Base-by-base conservation (phyloP, 2,888 invertebrate species). In the Didymodactylos carnosus region DNA sequence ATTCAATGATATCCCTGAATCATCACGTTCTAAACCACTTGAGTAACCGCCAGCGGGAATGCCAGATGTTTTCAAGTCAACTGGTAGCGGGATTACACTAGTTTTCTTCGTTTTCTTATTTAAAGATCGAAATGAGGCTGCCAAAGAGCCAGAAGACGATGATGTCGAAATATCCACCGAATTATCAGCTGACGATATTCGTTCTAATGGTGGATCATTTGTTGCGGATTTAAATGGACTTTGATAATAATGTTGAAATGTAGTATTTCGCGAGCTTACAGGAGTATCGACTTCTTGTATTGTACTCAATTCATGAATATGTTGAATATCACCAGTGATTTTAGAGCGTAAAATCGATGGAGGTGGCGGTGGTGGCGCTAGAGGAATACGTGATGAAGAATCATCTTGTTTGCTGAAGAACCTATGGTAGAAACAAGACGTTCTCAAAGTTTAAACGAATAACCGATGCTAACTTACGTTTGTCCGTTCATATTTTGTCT, bases 231-330 rank as follows among this genome's bases (percentile, higher is more conserved):
- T 62, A 1, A 62, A 27, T 62, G 62, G 62, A 35, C 62, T 62
- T 35, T 35, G 62, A n/a, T n/a, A n/a, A 62, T 62, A n/a, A 62
- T 35, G 62, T 35, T 35, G 35, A 11, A 74, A 53, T 43, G 62
- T 53, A 27, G 69, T 27, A 35, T 74, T 74, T 69, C 71, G 23
- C 49, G 71, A 71, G 43, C 74, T 74, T 11, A 53, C 40, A 16
- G 80, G 80, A 1, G 80, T 80, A 75, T 80, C 80, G n/a, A 80
- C 79, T 75, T 80, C 80, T 39, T 78, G 75, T 23, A 80, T 80
- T 27, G 80, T 80, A 70, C 80, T 80, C 51, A 80, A 76, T 74
- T 80, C 79, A 51, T 78, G 78, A 14, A 76, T n/a, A n/a, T 62
- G 35, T 11, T 62, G 29, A 10, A 10, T n/a, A 35, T 35, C 62